Conservation (phyloP, 2,113 vertebrate species). For the Alexandromys fortis region DNA sequence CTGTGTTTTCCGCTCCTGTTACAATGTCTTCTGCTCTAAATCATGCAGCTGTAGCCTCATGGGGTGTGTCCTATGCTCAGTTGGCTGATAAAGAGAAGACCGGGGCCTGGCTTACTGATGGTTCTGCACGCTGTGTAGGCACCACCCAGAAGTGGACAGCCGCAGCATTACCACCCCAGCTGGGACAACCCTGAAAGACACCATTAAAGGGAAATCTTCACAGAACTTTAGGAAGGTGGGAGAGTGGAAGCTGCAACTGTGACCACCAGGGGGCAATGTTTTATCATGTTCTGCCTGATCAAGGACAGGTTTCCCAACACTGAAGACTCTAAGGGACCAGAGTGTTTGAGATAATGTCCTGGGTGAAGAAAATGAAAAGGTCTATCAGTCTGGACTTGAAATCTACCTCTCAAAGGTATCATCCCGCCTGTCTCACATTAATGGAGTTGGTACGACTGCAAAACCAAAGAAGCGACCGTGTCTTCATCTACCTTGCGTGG, state of each 20-base stretch:
- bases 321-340: background rate
- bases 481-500: accelerated
- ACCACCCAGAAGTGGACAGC: background rate
- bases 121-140: background rate
- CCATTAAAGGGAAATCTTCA: background rate
- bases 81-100: background rate
- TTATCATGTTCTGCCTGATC: background rate
- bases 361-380: background rate
- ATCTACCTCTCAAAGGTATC: background rate
- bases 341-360: background rate
- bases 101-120: background rate
- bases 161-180: background rate
- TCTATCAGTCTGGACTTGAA: background rate
- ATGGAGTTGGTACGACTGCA: background rate
- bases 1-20: background rate
- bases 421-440: background rate
- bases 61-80: too few species aligned
- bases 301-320: background rate
- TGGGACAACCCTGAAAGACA: background rate
- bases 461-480: background rate
- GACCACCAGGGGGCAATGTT: constrained; percentile 35
- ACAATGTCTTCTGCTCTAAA: background rate
- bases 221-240: background rate
- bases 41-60: background rate
- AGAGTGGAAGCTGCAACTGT: background rate